phyloP scores from a whole-genome alignment of 1,140 invertebrate genomes.

The Agrilus planipennis region DNA sequence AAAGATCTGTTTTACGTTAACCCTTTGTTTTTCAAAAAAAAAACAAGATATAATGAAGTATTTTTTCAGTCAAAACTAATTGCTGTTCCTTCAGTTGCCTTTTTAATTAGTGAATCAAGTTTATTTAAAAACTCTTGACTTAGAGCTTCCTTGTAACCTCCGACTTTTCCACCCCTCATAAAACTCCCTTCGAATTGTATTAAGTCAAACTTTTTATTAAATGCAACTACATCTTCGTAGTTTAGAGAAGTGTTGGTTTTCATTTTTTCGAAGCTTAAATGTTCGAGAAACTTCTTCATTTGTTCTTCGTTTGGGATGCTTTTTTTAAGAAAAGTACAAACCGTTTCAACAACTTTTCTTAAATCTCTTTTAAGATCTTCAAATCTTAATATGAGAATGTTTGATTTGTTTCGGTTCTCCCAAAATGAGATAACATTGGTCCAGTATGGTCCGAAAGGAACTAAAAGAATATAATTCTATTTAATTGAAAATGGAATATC shows the following conservation, averaged over 20 bases:
- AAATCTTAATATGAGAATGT: constrained; percentile 50
- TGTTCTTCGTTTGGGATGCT: constrained; percentile 36
- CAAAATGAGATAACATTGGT: constrained; percentile 46
- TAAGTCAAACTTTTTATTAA: too few species aligned
- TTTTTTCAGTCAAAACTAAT: too few species aligned
- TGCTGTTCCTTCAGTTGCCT: constrained; percentile 51
- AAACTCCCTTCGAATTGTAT: too few species aligned
- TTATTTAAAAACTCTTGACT: constrained; percentile 49
- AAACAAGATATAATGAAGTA: too few species aligned
- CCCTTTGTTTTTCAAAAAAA: too few species aligned
- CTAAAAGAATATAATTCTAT: constrained; percentile 29
- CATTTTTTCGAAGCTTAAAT: constrained; percentile 55
- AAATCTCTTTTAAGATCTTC: constrained; percentile 58
- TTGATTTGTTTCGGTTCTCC: constrained; percentile 39
- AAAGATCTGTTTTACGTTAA: too few species aligned
- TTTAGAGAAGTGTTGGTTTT: constrained; percentile 58
- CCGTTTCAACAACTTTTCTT: constrained; percentile 40
- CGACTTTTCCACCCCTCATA: constrained; percentile 69
- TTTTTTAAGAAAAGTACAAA: constrained; percentile 46
- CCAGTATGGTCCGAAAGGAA: constrained; percentile 48
- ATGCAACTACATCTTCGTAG: constrained; percentile 36
- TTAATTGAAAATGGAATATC: background rate
- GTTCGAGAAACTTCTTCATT: constrained; percentile 38
- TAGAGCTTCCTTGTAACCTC: constrained; percentile 78
- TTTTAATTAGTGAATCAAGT: constrained; percentile 65